A percentile compares a stretch with the other conserved stretches of the same genome.
Conservation (phyloP, 2,113 vertebrate species). For the Sorex araneus region DNA sequence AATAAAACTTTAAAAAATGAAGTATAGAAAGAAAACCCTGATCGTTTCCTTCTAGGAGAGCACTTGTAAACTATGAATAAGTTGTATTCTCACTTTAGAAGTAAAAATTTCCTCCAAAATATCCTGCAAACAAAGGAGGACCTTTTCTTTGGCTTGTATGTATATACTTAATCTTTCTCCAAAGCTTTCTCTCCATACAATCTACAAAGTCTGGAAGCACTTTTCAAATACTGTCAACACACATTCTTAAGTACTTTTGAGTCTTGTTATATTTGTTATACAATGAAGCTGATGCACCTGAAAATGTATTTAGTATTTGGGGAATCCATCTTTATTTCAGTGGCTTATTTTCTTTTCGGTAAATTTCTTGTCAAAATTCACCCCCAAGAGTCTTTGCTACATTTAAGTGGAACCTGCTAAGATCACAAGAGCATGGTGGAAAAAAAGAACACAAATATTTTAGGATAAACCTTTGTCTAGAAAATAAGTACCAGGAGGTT, state of each 20-base stretch:
- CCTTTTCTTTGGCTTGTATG: background rate
- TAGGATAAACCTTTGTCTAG: background rate
- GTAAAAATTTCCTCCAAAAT: constrained; percentile 16
- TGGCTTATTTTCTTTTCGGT: constrained; percentile 25
- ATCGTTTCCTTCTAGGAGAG: background rate
- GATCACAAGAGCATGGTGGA: constrained; percentile 24
- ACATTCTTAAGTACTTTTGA: constrained; percentile 61
- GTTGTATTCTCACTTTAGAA: constrained; percentile 41
- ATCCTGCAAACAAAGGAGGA: constrained; percentile 41
- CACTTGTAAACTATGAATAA: background rate
- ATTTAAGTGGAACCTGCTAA: constrained; percentile 33
- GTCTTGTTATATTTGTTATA: constrained; percentile 43
- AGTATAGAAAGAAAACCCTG: background rate
- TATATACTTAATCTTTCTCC: constrained; percentile 52
- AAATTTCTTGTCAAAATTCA: constrained; percentile 66
- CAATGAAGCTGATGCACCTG: constrained; percentile 52
- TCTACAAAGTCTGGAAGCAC: constrained; percentile 52
- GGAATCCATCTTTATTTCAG: constrained; percentile 41
- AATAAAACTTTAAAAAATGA: too few relatives aligned
- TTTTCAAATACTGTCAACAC: background rate
- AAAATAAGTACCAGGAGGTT: too few relatives aligned
- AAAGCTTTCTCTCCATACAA: constrained; percentile 42
- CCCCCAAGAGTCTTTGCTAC: constrained; percentile 54
- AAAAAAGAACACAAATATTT: constrained; percentile 37
- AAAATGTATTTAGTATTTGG: constrained; percentile 41